Conservation (phyloP, 2,113 vertebrate genomes). For the Heloderma charlesbogerti region DNA sequence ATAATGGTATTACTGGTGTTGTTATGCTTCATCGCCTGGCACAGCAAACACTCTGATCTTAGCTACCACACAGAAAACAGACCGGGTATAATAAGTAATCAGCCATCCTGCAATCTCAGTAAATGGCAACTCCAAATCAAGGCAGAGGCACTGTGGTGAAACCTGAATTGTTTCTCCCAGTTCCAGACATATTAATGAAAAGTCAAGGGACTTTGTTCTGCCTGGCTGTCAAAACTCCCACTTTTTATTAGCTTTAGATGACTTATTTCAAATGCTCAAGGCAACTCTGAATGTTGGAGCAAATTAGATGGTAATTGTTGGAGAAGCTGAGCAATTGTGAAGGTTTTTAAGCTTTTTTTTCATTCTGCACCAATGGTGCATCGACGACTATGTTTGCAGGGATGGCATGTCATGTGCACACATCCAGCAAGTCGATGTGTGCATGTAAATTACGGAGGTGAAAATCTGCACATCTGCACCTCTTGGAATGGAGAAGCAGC, state of each 20-base stretch:
- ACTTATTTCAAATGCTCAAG: conserved; percentile 72
- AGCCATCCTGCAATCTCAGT: neutral
- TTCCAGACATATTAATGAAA: conserved; percentile 29
- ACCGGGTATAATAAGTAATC: conserved; percentile 39
- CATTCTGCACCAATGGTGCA: neutral
- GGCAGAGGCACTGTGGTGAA: conserved; percentile 44
- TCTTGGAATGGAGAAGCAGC: neutral
- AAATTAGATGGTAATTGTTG: conserved; percentile 70
- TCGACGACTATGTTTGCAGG: neutral
- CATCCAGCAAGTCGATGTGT: neutral
- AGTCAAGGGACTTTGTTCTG: conserved; percentile 50
- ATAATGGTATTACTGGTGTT: neutral
- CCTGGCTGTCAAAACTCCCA: conserved; percentile 66
- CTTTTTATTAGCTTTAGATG: conserved; percentile 71
- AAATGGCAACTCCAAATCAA: conserved; percentile 56
- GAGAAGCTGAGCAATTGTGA: conserved; percentile 63
- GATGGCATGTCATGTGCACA: neutral
- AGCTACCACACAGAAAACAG: conserved; percentile 35
- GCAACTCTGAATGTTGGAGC: conserved; percentile 65
- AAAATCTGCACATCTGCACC: neutral
- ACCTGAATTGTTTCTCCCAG: conserved; percentile 47
- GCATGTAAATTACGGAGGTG: neutral
- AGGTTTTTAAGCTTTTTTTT: neutral
- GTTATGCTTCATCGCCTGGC: neutral
- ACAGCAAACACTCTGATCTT: neutral